Conservation (phyloP, 2,797 vertebrate species). For the Pristis pectinata region DNA sequence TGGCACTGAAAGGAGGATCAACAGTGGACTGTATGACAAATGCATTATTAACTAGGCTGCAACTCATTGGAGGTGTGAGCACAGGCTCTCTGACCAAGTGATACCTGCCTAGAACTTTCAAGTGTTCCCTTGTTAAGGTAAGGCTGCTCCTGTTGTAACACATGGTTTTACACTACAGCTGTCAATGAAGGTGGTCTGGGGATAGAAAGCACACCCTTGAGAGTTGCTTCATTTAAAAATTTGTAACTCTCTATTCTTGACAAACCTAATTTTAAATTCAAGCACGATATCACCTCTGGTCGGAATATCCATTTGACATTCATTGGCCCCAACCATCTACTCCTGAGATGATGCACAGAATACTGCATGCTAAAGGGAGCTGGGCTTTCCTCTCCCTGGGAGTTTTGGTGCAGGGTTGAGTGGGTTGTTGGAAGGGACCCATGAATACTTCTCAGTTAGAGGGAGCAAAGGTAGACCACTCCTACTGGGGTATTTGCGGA, state of each 20-base stretch:
- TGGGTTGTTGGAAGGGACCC: background rate
- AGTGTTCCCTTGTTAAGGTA: background rate
- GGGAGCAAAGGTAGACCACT: background rate
- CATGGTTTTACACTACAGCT: background rate
- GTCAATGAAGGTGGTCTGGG: background rate
- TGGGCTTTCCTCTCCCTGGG: too few relatives aligned
- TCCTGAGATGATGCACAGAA: background rate
- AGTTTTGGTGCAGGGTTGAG: too few relatives aligned
- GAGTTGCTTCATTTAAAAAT: background rate
- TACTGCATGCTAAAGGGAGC: background rate
- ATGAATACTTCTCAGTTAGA: background rate
- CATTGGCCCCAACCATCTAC: background rate
- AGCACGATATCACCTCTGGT: background rate
- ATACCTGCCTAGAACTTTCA: background rate
- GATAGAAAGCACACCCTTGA: background rate
- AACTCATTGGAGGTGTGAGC: background rate
- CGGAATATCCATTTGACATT: background rate
- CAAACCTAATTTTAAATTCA: background rate
- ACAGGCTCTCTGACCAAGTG: background rate
- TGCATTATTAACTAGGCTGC: background rate
- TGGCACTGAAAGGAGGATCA: too few relatives aligned
- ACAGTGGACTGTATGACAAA: too few relatives aligned
- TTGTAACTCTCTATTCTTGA: background rate
- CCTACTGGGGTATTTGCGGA: background rate
- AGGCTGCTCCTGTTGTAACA: background rate